Percentiles rank a stretch among this genome's conserved stretches.
These are phyloP conservation scores for Sinocyclocheilus grahami DNA, from an alignment of 2,113 vertebrate genomes.

Conservation along the genomic window DNA sequence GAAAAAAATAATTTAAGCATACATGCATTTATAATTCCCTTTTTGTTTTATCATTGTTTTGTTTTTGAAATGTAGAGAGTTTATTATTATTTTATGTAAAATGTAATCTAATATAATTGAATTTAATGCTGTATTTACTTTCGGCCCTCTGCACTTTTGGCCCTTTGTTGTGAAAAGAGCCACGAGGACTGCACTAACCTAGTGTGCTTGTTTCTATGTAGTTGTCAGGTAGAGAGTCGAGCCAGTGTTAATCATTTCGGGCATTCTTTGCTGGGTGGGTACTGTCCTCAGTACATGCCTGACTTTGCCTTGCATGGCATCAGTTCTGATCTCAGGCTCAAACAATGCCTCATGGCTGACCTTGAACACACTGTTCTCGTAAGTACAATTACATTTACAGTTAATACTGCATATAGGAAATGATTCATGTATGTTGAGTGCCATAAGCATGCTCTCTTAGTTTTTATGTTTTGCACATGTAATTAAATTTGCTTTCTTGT, in stretches of 20 bases:
- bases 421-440: background rate
- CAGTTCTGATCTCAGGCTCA: conserved; percentile 79
- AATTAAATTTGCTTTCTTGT: background rate
- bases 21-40: too few relatives aligned
- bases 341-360: conserved; percentile 77
- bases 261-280: conserved; percentile 84
- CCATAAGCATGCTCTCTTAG: background rate
- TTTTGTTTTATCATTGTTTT: too few relatives aligned
- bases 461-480: background rate
- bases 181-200: background rate
- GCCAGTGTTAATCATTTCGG: conserved; percentile 82
- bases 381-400: conserved; percentile 59
- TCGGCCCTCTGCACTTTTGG: background rate
- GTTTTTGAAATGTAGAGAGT: too few relatives aligned
- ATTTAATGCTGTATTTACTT: background rate
- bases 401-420: background rate
- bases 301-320: conserved; percentile 86
- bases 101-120: too few relatives aligned
- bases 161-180: too few relatives aligned
- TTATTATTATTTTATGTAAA: too few relatives aligned
- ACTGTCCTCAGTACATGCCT: conserved; percentile 84
- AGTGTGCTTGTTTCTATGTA: conserved; percentile 56
- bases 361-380: conserved; percentile 83
- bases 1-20: too few relatives aligned
- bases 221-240: conserved; percentile 77